Evolutionary conservation across 1,140 invertebrate genomes (phyloP).

Genomic region (Euglossa dilemma): DNA sequence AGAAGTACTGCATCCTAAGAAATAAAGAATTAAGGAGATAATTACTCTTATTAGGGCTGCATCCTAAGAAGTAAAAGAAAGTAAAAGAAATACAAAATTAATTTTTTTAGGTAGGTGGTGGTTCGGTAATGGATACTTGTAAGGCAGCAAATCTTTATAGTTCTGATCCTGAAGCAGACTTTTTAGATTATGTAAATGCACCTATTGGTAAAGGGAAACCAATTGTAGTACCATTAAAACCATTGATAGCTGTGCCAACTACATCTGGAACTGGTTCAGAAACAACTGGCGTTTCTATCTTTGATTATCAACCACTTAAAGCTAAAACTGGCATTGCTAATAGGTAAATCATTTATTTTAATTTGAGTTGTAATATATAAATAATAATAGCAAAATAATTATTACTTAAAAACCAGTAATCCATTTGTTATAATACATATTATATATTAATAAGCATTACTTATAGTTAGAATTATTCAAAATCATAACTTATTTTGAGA

Average conservation of each 20-base stretch:
- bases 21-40: background rate
- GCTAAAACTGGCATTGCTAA: conserved; percentile 95
- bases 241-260: conserved; percentile 95
- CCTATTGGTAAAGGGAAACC: conserved; percentile 93
- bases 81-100: conserved; percentile 4
- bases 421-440: background rate
- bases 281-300: conserved; percentile 94
- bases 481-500: background rate
- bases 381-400: background rate
- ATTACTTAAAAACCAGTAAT: background rate
- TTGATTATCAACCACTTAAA: conserved; percentile 92
- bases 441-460: background rate
- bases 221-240: conserved; percentile 89
- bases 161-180: conserved; percentile 90
- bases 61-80: no score
- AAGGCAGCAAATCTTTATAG: conserved; percentile 95
- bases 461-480: background rate
- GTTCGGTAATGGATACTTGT: conserved; percentile 95
- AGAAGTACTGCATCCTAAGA: background rate
- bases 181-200: conserved; percentile 95
- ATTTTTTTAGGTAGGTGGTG: conserved; percentile 88
- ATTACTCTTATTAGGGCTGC: conserved; percentile 6
- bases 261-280: conserved; percentile 96
- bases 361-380: no score
- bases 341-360: conserved; percentile 57